Conservation (phyloP, 2,888 invertebrate species). For the Xanthia togata region DNA sequence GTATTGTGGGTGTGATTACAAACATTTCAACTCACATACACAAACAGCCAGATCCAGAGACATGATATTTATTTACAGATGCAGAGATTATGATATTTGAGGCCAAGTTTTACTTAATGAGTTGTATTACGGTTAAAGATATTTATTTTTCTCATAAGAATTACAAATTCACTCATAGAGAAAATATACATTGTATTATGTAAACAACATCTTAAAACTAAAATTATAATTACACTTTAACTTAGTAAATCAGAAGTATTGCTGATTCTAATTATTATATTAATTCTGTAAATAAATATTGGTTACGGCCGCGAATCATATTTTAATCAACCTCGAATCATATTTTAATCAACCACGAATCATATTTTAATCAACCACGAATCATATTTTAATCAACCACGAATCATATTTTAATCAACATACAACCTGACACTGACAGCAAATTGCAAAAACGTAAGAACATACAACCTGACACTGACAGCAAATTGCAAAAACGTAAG, state of each 20-base stretch:
- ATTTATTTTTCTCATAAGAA: no score
- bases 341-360: background rate
- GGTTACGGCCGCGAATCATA: background rate
- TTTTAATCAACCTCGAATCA: background rate
- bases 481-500: no score
- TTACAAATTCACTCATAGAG: no score
- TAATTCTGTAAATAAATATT: no score
- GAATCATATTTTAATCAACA: background rate
- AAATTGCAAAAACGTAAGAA: background rate
- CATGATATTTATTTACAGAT: no score
- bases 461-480: background rate
- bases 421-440: background rate
- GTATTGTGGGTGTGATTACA: no score
- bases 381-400: no score
- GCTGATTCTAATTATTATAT: background rate
- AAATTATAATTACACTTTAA: no score
- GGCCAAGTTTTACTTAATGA: background rate
- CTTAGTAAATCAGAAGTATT: background rate
- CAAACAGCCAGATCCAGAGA: no score
- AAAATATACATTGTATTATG: no score
- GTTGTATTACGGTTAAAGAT: background rate
- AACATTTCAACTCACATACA: no score
- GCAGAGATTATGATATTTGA: background rate
- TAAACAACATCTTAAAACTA: no score
- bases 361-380: background rate